phyloP scores from a whole-genome alignment of 2,888 invertebrate species.

The Cantharis flavilabris region DNA sequence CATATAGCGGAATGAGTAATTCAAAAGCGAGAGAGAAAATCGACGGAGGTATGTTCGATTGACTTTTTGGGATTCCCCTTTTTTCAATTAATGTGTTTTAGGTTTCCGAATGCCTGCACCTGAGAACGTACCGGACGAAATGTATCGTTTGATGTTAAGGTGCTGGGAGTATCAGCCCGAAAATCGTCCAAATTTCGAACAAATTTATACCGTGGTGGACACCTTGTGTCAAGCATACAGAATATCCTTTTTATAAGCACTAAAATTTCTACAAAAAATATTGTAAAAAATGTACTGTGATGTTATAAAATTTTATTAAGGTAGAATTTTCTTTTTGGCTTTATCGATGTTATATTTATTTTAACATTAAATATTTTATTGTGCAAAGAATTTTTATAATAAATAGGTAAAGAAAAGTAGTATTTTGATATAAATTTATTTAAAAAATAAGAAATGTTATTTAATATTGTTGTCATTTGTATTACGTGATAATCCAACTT shows the following conservation, averaged over 20 bases:
- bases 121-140: conserved; percentile 84
- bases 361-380: neutral
- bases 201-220: conserved; percentile 80
- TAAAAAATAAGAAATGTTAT: neutral
- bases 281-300: conserved; percentile 18
- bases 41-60: conserved; percentile 72
- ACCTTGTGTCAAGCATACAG: conserved; percentile 56
- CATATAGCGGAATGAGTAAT: conserved; percentile 93
- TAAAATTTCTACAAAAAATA: neutral
- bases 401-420: neutral
- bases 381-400: neutral
- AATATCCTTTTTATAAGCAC: conserved; percentile 46
- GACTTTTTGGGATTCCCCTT: neutral
- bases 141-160: conserved; percentile 87
- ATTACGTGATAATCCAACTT: neutral
- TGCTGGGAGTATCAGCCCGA: conserved; percentile 96
- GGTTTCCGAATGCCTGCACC: conserved; percentile 94
- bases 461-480: neutral
- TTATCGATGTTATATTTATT: conserved; percentile 4
- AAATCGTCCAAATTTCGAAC: conserved; percentile 89
- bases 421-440: conserved; percentile 1
- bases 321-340: conserved; percentile 3
- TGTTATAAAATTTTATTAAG: conserved; percentile 17
- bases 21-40: conserved; percentile 92
- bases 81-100: conserved; percentile 47